A percentile compares a stretch with the other conserved stretches of the same genome.
phyloP scores from a whole-genome alignment of 2,113 vertebrate genomes.

The Polypterus senegalus region DNA sequence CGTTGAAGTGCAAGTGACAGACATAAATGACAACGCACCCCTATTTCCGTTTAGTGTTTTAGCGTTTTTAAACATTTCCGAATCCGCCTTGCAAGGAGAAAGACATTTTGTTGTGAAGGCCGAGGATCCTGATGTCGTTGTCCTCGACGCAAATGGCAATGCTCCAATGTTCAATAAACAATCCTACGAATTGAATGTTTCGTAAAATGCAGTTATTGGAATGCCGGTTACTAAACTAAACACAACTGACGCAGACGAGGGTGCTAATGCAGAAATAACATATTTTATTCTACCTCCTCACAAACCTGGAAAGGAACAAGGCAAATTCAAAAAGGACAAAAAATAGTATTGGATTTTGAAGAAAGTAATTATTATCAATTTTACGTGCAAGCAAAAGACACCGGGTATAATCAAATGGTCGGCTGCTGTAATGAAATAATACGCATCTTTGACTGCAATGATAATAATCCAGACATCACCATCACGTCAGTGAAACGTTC shows the following conservation, averaged over 20 bases:
- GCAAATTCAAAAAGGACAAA: too few relatives aligned
- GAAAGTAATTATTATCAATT: slow-evolving; percentile 48
- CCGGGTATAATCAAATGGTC: slow-evolving; percentile 38
- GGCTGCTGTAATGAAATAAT: slow-evolving; percentile 55
- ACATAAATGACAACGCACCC: slow-evolving; percentile 26
- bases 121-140: slow-evolving; percentile 16
- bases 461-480: slow-evolving; percentile 54
- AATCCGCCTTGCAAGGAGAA: slow-evolving; percentile 18
- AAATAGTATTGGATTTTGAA: slow-evolving; percentile 60
- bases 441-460: slow-evolving; percentile 55
- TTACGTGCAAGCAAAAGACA: slow-evolving; percentile 49
- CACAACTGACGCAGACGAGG: slow-evolving; percentile 42
- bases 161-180: slow-evolving; percentile 4
- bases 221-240: slow-evolving; percentile 24
- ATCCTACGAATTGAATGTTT: not conserved
- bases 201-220: slow-evolving; percentile 6
- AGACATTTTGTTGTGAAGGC: slow-evolving; percentile 24
- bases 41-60: slow-evolving; percentile 17
- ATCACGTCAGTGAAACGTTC: slow-evolving; percentile 42
- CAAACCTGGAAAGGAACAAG: slow-evolving; percentile 22
- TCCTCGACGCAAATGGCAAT: slow-evolving; percentile 15
- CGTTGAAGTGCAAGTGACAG: slow-evolving; percentile 23
- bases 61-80: slow-evolving; percentile 20
- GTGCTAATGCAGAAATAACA: slow-evolving; percentile 27
- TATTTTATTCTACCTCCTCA: slow-evolving; percentile 33